Evolutionary conservation across 2,888 invertebrate species (phyloP).

Genomic region (Cenopis cana): DNA sequence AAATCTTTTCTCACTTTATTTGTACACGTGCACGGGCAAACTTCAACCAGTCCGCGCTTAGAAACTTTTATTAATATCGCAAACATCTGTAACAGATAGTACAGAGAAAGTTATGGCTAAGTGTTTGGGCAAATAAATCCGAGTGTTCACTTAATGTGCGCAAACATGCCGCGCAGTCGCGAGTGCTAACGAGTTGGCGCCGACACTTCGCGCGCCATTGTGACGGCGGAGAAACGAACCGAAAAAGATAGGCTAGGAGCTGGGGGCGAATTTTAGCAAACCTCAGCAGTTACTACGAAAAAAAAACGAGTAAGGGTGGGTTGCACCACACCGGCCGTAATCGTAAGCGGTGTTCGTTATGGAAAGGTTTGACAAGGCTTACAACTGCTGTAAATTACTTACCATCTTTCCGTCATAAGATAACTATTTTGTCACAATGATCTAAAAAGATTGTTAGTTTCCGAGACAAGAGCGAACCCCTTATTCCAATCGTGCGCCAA

Average conservation of each 20-base stretch:
- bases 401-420: too few species aligned
- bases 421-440: too few species aligned
- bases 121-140: constrained; percentile 43
- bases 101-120: constrained; percentile 33
- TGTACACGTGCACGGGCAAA: background rate
- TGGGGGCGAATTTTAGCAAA: background rate
- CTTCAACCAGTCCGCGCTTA: background rate
- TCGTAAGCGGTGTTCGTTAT: too few species aligned
- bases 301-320: too few species aligned
- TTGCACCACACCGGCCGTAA: too few species aligned
- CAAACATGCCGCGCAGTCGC: constrained; percentile 37
- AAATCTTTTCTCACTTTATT: too few species aligned
- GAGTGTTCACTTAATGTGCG: constrained; percentile 36
- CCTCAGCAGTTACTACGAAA: too few species aligned
- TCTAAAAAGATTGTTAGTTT: too few species aligned
- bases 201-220: constrained; percentile 30
- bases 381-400: too few species aligned
- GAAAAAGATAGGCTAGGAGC: constrained; percentile 13
- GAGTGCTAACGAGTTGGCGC: constrained; percentile 38
- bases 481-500: too few species aligned
- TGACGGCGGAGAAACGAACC: constrained; percentile 31
- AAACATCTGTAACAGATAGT: constrained; percentile 42
- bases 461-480: too few species aligned
- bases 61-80: constrained; percentile 42
- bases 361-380: too few species aligned